phyloP scores from a whole-genome alignment of 2,888 invertebrate genomes.

The Prosopocoilus inquinatus region DNA sequence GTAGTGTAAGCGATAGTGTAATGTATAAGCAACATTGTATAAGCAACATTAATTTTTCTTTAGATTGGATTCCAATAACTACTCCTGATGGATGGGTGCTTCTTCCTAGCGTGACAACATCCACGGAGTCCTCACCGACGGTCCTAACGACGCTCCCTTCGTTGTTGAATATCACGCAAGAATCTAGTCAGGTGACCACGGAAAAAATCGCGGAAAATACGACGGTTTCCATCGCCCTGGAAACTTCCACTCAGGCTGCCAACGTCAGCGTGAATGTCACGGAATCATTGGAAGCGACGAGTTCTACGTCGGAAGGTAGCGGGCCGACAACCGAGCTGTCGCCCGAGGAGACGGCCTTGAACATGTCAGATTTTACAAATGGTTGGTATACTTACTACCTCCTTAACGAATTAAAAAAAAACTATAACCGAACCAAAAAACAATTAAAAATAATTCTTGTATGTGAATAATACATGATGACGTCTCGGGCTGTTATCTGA shows the following conservation, averaged over 20 bases:
- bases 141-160: constrained; percentile 33
- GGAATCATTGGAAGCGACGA: constrained; percentile 4
- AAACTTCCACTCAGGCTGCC: constrained; percentile 31
- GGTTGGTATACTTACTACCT: constrained; percentile 35
- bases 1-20: too few relatives aligned
- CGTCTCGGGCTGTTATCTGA: too few relatives aligned
- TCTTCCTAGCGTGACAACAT: constrained; percentile 46
- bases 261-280: constrained; percentile 5
- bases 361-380: constrained; percentile 49
- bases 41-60: constrained; percentile 1
- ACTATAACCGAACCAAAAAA: too few relatives aligned
- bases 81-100: constrained; percentile 68
- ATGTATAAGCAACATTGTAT: too few relatives aligned
- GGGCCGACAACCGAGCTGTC: not conserved
- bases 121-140: constrained; percentile 28
- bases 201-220: constrained; percentile 13
- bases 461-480: too few relatives aligned
- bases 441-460: too few relatives aligned
- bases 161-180: constrained; percentile 10
- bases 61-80: constrained; percentile 62
- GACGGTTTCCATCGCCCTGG: constrained; percentile 12
- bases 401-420: not conserved
- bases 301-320: not conserved
- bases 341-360: constrained; percentile 32
- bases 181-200: constrained; percentile 23